These are phyloP conservation scores for Tachysurus fulvidraco DNA, from an alignment of 2,113 vertebrate genomes.

Conservation along the genomic window DNA sequence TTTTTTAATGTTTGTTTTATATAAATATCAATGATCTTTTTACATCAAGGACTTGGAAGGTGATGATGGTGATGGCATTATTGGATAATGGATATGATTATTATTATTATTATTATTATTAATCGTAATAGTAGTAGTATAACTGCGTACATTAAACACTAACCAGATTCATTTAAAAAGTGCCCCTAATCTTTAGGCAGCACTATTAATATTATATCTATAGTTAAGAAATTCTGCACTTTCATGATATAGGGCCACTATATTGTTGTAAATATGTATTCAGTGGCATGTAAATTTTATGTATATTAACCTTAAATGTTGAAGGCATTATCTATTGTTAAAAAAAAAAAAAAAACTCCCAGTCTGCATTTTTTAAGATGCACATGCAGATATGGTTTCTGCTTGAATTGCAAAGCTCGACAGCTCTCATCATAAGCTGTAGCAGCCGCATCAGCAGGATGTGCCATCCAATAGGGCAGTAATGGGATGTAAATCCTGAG, in stretches of 20 bases:
- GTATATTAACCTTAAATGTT: background rate
- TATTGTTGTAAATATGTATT: background rate
- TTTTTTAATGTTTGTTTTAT: background rate
- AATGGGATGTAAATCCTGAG: slow-evolving; percentile 56
- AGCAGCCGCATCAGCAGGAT: slow-evolving; percentile 14
- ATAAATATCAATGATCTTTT: background rate
- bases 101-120: too few species aligned
- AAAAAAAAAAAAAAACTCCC: background rate
- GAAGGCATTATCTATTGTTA: background rate
- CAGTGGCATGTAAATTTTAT: background rate
- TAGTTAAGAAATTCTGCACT: background rate
- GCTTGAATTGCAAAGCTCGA: slow-evolving; percentile 12
- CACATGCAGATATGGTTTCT: background rate
- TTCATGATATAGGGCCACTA: background rate
- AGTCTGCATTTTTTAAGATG: background rate
- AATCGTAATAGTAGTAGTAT: too few species aligned
- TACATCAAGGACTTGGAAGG: background rate
- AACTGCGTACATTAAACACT: too few species aligned
- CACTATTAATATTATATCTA: background rate
- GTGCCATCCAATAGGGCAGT: slow-evolving; percentile 40
- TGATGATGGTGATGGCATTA: background rate
- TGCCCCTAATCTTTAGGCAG: background rate
- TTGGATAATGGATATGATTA: background rate
- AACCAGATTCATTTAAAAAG: background rate
- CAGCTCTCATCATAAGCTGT: slow-evolving; percentile 4